phyloP scores from a whole-genome alignment of 2,797 vertebrate genomes.

The Anableps anableps region DNA sequence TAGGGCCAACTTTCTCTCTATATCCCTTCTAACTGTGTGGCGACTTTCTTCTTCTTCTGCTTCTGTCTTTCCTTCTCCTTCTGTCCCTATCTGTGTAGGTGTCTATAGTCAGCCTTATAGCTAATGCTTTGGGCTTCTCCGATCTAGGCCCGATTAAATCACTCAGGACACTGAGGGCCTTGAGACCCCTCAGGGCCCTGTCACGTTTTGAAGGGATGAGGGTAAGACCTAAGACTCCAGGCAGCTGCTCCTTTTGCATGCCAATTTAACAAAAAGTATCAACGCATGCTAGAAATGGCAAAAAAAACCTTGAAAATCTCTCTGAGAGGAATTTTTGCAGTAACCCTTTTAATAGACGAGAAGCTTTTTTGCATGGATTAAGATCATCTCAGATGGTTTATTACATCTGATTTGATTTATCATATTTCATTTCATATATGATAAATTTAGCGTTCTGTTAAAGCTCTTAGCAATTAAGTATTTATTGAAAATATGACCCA shows the following conservation, averaged over 20 bases:
- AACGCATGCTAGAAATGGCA: conserved; percentile 77
- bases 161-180: conserved; percentile 99
- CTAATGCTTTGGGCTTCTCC: conserved; percentile 99
- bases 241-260: conserved; percentile 96
- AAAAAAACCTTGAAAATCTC: conserved; percentile 71
- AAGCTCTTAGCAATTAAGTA: conserved; percentile 38
- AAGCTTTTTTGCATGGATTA: conserved; percentile 77
- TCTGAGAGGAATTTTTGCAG: conserved; percentile 30
- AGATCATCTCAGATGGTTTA: conserved; percentile 81
- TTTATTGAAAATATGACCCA: conserved; percentile 15
- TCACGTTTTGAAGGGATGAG: conserved; percentile 99
- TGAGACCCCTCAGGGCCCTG: conserved; percentile 99
- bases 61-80: conserved; percentile 86
- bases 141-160: conserved; percentile 99
- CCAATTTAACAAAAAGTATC: conserved; percentile 74
- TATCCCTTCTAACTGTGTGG: conserved; percentile 75
- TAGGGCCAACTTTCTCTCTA: conserved; percentile 84
- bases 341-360: conserved; percentile 49
- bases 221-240: conserved; percentile 91
- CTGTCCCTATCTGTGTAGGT: conserved; percentile 97
- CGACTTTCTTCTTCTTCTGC: conserved; percentile 75
- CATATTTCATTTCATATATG: conserved; percentile 74
- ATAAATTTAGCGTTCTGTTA: conserved; percentile 46
- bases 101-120: conserved; percentile 99
- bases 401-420: conserved; percentile 86